These are phyloP conservation scores for Drosophila niveifrons DNA, from an alignment of 2,888 invertebrate genomes.

Conservation along the genomic window DNA sequence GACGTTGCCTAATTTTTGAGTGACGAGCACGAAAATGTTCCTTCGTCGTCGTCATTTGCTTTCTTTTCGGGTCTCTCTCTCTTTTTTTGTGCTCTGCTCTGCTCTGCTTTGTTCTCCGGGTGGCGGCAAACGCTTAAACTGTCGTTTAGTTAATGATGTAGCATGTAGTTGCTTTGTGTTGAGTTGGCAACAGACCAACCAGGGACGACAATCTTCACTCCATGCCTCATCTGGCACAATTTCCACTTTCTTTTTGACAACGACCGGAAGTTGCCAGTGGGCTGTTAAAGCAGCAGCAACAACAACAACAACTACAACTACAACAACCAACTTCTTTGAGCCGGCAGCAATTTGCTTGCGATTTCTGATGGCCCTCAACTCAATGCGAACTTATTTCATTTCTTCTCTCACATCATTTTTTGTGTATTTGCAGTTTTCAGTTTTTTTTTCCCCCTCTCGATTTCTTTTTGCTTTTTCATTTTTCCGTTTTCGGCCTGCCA, in stretches of 20 bases:
- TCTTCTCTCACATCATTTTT: conserved; percentile 23
- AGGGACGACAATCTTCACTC: neutral
- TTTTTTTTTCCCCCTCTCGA: conserved; percentile 11
- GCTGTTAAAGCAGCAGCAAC: conserved; percentile 27
- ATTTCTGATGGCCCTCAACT: conserved; percentile 25
- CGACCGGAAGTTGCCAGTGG: conserved; percentile 49
- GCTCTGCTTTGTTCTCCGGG: conserved; percentile 7
- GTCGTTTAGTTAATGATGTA: conserved; percentile 81
- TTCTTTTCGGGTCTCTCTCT: conserved; percentile 8
- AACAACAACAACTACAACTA: conserved; percentile 13
- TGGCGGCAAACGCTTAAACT: conserved; percentile 70
- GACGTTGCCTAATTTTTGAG: conserved; percentile 58
- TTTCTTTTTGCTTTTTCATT: conserved; percentile 16
- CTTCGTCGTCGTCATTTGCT: conserved; percentile 19
- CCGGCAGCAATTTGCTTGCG: conserved; percentile 35
- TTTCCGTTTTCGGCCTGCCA: conserved; percentile 8
- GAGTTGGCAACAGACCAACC: conserved; percentile 13
- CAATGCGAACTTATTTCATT: conserved; percentile 9
- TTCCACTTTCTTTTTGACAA: conserved; percentile 64
- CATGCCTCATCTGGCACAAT: conserved; percentile 61
- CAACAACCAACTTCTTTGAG: conserved; percentile 30
- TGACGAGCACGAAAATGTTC: conserved; percentile 35
- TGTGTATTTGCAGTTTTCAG: conserved; percentile 21
- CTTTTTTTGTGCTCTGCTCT: too few relatives aligned
- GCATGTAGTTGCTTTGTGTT: conserved; percentile 64